Conservation (phyloP, 2,113 vertebrate genomes). For the Alouatta palliata region DNA sequence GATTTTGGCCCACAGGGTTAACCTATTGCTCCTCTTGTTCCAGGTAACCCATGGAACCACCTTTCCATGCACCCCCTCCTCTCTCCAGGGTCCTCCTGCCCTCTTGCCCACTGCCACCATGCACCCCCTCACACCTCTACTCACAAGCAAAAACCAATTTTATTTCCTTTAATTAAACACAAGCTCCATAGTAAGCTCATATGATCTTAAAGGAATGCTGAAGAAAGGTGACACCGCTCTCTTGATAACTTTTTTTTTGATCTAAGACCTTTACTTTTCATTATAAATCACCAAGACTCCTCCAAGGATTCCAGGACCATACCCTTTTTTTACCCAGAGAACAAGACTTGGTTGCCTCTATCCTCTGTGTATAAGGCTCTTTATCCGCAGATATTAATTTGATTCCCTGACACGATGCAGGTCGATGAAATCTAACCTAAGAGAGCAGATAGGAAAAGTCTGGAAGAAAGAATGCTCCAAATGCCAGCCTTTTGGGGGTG, state of each 20-base stretch:
- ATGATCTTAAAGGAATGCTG: neutral
- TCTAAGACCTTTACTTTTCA: neutral
- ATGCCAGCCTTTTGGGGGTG: neutral
- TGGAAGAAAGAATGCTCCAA: neutral
- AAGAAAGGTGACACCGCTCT: neutral
- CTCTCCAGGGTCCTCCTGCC: neutral
- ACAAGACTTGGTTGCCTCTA: neutral
- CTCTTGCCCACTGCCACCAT: neutral
- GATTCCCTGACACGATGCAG: neutral
- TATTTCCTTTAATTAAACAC: constrained; percentile 6
- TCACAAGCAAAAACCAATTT: neutral
- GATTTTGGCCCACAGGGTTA: neutral
- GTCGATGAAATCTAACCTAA: neutral
- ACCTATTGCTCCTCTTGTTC: neutral
- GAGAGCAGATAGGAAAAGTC: neutral
- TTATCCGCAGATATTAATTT: neutral
- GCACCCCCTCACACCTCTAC: too few species aligned
- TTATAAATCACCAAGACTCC: neutral
- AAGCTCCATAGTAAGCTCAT: neutral
- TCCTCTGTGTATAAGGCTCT: neutral
- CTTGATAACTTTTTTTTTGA: neutral
- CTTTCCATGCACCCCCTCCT: neutral
- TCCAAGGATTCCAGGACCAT: neutral
- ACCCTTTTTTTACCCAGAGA: neutral
- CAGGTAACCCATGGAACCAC: neutral